Evolutionary conservation across 92 coral and sea anemone species (phyloP).

Genomic region (Desmophyllum pertusum): DNA sequence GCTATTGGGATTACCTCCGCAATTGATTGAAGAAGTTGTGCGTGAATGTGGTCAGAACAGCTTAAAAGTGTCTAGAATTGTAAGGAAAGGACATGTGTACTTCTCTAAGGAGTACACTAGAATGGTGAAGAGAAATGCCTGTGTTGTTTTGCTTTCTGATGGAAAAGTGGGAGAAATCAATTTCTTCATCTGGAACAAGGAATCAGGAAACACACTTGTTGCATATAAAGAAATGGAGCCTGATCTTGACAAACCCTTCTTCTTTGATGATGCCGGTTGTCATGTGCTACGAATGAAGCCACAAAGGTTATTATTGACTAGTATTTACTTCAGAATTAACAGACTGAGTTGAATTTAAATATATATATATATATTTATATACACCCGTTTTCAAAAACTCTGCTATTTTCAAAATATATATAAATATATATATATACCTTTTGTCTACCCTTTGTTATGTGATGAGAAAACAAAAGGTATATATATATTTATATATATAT

Average conservation of each 20-base stretch:
- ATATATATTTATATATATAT: no score
- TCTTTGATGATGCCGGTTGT: constrained; percentile 56
- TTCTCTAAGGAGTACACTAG: constrained; percentile 62
- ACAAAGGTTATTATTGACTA: constrained; percentile 13
- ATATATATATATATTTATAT: no score
- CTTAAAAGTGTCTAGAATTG: constrained; percentile 46
- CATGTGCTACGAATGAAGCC: constrained; percentile 55
- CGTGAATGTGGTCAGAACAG: not conserved
- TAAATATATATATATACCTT: no score
- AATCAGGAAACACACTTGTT: constrained; percentile 23
- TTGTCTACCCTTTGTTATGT: no score
- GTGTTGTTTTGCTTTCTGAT: constrained; percentile 41
- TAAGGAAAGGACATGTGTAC: constrained; percentile 42
- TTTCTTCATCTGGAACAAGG: constrained; percentile 40
- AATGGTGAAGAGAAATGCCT: constrained; percentile 51
- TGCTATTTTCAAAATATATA: no score
- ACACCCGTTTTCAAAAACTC: no score
- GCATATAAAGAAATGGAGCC: constrained; percentile 45
- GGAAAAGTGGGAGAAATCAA: constrained; percentile 56
- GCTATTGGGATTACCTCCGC: constrained; percentile 37
- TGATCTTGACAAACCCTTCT: constrained; percentile 47
- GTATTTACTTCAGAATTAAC: no score
- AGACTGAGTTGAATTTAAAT: no score
- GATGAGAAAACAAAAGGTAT: no score
- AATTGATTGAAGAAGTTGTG: constrained; percentile 31